phyloP scores from a whole-genome alignment of 2,888 invertebrate species.

The Thera obeliscata region DNA sequence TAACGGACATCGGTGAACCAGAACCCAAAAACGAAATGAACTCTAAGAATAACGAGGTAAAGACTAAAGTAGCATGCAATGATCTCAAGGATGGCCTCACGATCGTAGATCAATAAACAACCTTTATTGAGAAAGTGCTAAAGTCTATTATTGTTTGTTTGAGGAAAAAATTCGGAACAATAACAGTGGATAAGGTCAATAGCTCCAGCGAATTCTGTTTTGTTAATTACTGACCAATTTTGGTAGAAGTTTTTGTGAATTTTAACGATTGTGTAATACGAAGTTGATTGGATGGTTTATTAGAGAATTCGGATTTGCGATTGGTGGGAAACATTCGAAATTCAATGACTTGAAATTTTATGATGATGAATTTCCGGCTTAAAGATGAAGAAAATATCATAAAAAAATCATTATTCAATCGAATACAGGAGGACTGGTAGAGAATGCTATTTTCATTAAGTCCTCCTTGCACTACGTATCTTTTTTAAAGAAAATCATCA shows the following conservation, averaged over 20 bases:
- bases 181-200: conserved; percentile 77
- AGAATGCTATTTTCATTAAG: too few relatives aligned
- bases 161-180: conserved; percentile 30
- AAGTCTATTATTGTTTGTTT: conserved; percentile 54
- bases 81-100: conserved; percentile 58
- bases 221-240: conserved; percentile 71
- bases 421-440: too few relatives aligned
- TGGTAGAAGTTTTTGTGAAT: conserved; percentile 41
- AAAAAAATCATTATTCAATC: neutral
- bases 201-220: conserved; percentile 76
- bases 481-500: too few relatives aligned
- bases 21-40: conserved; percentile 43
- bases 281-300: conserved; percentile 29
- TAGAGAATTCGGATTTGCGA: conserved; percentile 12
- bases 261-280: conserved; percentile 36
- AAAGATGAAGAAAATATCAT: neutral
- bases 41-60: conserved; percentile 25
- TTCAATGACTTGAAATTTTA: conserved; percentile 1
- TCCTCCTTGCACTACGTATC: too few relatives aligned
- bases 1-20: conserved; percentile 73
- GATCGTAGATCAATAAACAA: conserved; percentile 60
- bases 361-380: neutral
- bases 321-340: neutral
- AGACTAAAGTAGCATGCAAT: conserved; percentile 42
- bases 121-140: conserved; percentile 61